Conservation (phyloP, 1,140 invertebrate genomes). For the Achatina immaculata region DNA sequence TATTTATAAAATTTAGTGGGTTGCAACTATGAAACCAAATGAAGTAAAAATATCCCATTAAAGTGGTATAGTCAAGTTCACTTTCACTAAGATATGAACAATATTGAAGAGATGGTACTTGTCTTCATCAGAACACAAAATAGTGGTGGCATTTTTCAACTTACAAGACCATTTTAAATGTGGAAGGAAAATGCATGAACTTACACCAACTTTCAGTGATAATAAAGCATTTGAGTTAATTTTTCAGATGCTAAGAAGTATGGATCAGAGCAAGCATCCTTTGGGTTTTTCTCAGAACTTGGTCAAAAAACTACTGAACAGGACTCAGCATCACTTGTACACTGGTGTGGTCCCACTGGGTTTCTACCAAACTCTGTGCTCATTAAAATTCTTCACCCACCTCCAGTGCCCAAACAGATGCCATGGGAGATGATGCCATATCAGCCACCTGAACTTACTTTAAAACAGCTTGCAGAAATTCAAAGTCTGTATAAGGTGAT, state of each 20-base stretch:
- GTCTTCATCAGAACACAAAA: neutral
- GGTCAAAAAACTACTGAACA: constrained; percentile 36
- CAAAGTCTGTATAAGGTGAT: constrained; percentile 30
- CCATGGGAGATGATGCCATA: constrained; percentile 48
- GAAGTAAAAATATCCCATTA: too few relatives aligned
- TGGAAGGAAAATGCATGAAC: too few relatives aligned
- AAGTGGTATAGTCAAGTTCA: too few relatives aligned
- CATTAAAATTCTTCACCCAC: constrained; percentile 59
- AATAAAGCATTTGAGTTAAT: too few relatives aligned
- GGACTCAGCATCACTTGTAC: neutral
- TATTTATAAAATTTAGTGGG: too few relatives aligned
- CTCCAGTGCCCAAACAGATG: constrained; percentile 36
- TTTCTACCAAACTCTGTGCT: constrained; percentile 42
- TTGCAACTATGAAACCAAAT: too few relatives aligned
- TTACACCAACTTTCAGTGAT: too few relatives aligned
- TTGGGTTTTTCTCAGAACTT: constrained; percentile 62
- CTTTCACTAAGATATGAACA: too few relatives aligned
- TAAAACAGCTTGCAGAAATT: constrained; percentile 56
- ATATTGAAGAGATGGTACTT: too few relatives aligned
- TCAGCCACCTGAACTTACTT: constrained; percentile 54
- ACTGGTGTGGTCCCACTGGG: constrained; percentile 20
- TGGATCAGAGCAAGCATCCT: constrained; percentile 55
- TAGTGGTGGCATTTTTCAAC: neutral
- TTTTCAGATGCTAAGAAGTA: too few relatives aligned
- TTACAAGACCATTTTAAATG: too few relatives aligned